A percentile compares a stretch with the other conserved stretches of the same genome.
Evolutionary conservation across 2,888 invertebrate species (phyloP).

Genomic region (Oxyteleia sp.): DNA sequence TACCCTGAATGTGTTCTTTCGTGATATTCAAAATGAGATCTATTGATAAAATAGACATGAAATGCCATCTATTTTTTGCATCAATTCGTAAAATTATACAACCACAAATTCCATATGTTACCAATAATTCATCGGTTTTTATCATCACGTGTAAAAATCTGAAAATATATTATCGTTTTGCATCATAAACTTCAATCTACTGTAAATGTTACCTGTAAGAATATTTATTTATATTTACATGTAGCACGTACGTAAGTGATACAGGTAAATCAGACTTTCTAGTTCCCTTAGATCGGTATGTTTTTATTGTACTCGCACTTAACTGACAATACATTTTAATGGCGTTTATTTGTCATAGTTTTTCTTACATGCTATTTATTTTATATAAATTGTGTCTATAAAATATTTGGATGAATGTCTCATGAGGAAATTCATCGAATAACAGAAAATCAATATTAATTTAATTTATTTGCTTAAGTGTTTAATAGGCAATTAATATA

Average conservation of each 20-base stretch:
- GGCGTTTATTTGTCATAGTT: slow-evolving; percentile 29
- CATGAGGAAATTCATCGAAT: too few relatives aligned
- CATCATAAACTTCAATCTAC: slow-evolving; percentile 18
- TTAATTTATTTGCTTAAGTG: too few relatives aligned
- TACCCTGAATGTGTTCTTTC: slow-evolving; percentile 90
- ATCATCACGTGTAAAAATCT: not conserved
- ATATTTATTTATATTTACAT: slow-evolving; percentile 27
- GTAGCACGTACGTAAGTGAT: slow-evolving; percentile 24
- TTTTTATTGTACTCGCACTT: slow-evolving; percentile 14
- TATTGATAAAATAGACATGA: slow-evolving; percentile 91
- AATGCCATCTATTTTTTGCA: too few relatives aligned
- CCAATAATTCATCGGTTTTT: not conserved
- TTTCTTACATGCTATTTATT: slow-evolving; percentile 7
- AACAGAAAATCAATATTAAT: too few relatives aligned
- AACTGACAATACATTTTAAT: slow-evolving; percentile 33
- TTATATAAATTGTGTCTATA: not conserved
- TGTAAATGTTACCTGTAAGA: slow-evolving; percentile 27
- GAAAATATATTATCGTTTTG: slow-evolving; percentile 7
- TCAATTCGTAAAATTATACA: slow-evolving; percentile 76
- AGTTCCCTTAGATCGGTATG: slow-evolving; percentile 26
- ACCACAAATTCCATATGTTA: not conserved
- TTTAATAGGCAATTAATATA: too few relatives aligned
- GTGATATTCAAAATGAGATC: slow-evolving; percentile 92
- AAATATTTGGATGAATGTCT: slow-evolving; percentile 3
- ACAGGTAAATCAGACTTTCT: slow-evolving; percentile 31